A percentile compares a stretch with the other conserved stretches of the same genome.
Conservation (phyloP, 1,140 invertebrate genomes). For the Drosophila murphyi region DNA sequence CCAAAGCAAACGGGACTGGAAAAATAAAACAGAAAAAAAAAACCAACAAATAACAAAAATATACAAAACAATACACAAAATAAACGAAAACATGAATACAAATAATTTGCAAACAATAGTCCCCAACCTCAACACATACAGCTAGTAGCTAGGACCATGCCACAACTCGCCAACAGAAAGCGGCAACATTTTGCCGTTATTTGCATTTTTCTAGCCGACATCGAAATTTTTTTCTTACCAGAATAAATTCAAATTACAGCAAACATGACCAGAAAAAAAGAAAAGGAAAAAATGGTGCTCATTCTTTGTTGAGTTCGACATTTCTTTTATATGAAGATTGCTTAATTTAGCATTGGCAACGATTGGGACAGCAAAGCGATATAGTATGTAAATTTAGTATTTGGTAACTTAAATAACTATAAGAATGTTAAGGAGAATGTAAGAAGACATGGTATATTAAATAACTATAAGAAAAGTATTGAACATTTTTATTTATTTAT, state of each 20-base stretch:
- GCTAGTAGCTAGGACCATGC: neutral
- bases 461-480: too few relatives aligned
- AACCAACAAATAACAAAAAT: too few relatives aligned
- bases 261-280: constrained; percentile 18
- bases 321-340: constrained; percentile 27
- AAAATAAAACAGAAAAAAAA: constrained; percentile 6
- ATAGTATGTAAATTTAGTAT: constrained; percentile 2
- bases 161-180: constrained; percentile 21
- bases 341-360: constrained; percentile 37
- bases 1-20: constrained; percentile 32
- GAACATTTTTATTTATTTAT: too few relatives aligned
- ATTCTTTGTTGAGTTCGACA: constrained; percentile 12
- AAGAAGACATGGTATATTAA: too few relatives aligned
- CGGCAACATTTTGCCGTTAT: constrained; percentile 57
- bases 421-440: too few relatives aligned
- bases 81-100: constrained; percentile 58
- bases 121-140: neutral
- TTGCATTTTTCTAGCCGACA: constrained; percentile 52
- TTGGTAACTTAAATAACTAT: neutral
- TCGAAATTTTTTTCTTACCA: constrained; percentile 39
- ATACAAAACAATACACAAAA: constrained; percentile 31
- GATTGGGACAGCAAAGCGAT: constrained; percentile 22
- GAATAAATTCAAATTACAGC: constrained; percentile 62
- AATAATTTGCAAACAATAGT: constrained; percentile 71
- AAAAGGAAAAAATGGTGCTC: constrained; percentile 29